These are phyloP conservation scores for Montipora efflorescens DNA, from an alignment of 64 coral and sea anemone species.

Conservation along the genomic window DNA sequence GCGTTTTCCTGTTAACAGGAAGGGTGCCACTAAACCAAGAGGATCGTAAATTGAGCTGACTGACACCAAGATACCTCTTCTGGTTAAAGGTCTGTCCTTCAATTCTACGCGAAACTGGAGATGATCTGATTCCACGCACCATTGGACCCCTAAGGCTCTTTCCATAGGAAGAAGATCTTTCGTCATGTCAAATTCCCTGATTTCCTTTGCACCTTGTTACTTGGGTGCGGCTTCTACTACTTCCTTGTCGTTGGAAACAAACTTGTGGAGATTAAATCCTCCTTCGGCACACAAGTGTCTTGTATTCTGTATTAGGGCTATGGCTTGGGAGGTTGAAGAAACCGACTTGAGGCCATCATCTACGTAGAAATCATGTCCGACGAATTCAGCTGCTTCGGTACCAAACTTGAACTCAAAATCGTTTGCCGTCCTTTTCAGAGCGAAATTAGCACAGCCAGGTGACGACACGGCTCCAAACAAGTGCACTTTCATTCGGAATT, in stretches of 20 bases:
- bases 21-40: slow-evolving; percentile 47
- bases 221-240: slow-evolving; percentile 34
- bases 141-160: slow-evolving; percentile 46
- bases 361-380: background rate
- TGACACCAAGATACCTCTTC: slow-evolving; percentile 27
- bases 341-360: background rate
- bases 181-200: slow-evolving; percentile 35
- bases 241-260: background rate
- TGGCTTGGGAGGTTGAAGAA: background rate
- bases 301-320: background rate
- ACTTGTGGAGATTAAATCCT: slow-evolving; percentile 22
- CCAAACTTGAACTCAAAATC: background rate
- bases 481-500: too few relatives aligned
- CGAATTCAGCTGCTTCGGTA: background rate
- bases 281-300: background rate
- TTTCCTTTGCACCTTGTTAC: slow-evolving; percentile 9
- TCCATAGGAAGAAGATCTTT: slow-evolving; percentile 24
- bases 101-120: slow-evolving; percentile 33
- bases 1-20: slow-evolving; percentile 29
- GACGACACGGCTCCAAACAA: too few relatives aligned
- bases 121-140: slow-evolving; percentile 58
- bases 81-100: slow-evolving; percentile 26
- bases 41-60: slow-evolving; percentile 56
- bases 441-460: background rate
- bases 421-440: background rate